Evolutionary conservation across 2,888 invertebrate species (phyloP).

Genomic region (Parnassius apollo): DNA sequence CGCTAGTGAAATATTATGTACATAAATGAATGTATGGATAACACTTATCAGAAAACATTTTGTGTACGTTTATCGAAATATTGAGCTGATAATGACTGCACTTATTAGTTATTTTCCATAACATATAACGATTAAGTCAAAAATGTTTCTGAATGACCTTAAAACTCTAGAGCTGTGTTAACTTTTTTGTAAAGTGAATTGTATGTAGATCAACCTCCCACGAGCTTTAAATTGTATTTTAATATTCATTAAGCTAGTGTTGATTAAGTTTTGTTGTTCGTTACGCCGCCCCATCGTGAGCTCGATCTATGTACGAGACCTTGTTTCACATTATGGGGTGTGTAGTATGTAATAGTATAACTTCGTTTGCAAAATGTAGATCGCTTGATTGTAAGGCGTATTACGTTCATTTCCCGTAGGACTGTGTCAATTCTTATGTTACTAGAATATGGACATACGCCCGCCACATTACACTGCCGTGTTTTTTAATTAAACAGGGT

Average conservation of each 20-base stretch:
- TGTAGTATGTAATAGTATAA: slow-evolving; percentile 50
- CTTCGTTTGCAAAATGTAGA: slow-evolving; percentile 63
- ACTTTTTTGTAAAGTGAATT: slow-evolving; percentile 31
- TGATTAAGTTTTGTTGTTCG: slow-evolving; percentile 44
- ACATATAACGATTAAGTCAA: not conserved
- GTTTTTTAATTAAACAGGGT: slow-evolving; percentile 36
- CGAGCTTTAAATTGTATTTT: slow-evolving; percentile 46
- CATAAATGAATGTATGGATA: slow-evolving; percentile 10
- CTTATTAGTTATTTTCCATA: slow-evolving; percentile 1
- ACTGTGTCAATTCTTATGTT: slow-evolving; percentile 85
- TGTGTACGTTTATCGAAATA: slow-evolving; percentile 16
- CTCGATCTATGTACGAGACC: slow-evolving; percentile 74
- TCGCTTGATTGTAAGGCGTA: slow-evolving; percentile 62
- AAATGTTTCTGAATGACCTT: not conserved
- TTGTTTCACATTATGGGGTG: slow-evolving; percentile 69
- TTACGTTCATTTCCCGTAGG: slow-evolving; percentile 73
- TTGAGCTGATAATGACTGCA: slow-evolving; percentile 14
- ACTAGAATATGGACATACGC: slow-evolving; percentile 84
- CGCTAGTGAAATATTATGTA: not conserved
- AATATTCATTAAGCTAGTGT: slow-evolving; percentile 39
- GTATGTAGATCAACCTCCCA: slow-evolving; percentile 42
- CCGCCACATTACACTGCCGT: slow-evolving; percentile 74
- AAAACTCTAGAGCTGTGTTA: not conserved
- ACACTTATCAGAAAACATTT: slow-evolving; percentile 10
- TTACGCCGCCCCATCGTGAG: slow-evolving; percentile 61